Evolutionary conservation across 1,140 invertebrate species (phyloP).

Genomic region (Holotrichia oblita): DNA sequence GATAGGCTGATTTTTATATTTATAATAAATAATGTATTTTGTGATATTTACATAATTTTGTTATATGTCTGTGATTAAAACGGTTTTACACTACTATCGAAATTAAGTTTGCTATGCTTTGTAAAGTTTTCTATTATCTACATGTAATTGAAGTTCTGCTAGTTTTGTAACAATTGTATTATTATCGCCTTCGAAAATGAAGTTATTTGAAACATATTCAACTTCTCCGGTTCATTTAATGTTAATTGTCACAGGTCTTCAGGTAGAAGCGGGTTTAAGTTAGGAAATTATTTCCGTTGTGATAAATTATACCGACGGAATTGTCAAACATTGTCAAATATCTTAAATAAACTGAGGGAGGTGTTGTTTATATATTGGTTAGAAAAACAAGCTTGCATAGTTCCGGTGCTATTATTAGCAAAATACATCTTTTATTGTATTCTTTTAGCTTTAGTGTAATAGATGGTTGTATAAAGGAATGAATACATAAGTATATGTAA

Average conservation of each 20-base stretch:
- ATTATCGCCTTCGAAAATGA: neutral
- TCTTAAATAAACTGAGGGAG: neutral
- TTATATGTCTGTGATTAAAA: neutral
- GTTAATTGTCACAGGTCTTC: neutral
- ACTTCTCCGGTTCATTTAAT: neutral
- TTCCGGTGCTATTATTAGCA: slow-evolving; percentile 30
- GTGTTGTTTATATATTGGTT: neutral
- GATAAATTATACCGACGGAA: neutral
- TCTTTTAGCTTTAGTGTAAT: slow-evolving; percentile 38
- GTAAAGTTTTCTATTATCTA: neutral
- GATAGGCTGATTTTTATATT: neutral
- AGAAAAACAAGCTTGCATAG: slow-evolving; percentile 9
- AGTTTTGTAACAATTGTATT: neutral
- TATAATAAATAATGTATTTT: slow-evolving; percentile 14
- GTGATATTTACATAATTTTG: slow-evolving; percentile 11
- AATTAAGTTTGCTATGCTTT: neutral
- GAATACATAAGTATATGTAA: slow-evolving; percentile 25
- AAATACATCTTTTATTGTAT: slow-evolving; percentile 29
- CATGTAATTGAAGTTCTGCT: neutral
- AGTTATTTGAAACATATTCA: neutral
- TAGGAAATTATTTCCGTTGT: neutral
- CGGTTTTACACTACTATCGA: neutral
- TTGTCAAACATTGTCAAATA: neutral
- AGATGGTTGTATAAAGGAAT: slow-evolving; percentile 31
- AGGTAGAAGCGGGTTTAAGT: too few relatives aligned